Percentiles rank a stretch among this genome's conserved stretches.
These are phyloP conservation scores for Ricordea florida DNA, from an alignment of 92 coral and sea anemone genomes.

Conservation along the genomic window DNA sequence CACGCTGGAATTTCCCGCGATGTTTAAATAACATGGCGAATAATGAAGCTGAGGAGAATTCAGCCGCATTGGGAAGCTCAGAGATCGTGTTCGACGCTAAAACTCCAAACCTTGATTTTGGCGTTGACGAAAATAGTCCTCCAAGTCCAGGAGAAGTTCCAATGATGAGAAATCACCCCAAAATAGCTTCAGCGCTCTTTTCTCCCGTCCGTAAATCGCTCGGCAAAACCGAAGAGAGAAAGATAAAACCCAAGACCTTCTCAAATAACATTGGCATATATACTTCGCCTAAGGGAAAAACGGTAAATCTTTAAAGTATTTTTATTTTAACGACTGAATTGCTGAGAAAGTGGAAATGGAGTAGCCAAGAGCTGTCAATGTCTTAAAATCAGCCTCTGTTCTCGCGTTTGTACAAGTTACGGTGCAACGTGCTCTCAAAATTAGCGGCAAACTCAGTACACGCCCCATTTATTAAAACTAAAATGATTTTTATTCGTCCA, in stretches of 20 bases:
- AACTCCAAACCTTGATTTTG: neutral
- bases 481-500: too few species aligned
- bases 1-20: constrained; percentile 81
- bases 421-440: too few species aligned
- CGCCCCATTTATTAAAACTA: too few species aligned
- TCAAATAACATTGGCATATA: constrained; percentile 59
- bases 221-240: constrained; percentile 44
- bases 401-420: too few species aligned
- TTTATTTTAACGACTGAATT: neutral
- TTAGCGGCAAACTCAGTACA: too few species aligned
- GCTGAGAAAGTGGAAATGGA: too few species aligned
- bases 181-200: constrained; percentile 64
- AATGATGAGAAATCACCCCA: constrained; percentile 90
- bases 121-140: constrained; percentile 70
- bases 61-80: constrained; percentile 3
- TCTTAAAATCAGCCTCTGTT: too few species aligned
- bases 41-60: constrained; percentile 14
- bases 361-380: too few species aligned
- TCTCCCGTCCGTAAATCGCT: constrained; percentile 76
- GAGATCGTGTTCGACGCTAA: neutral
- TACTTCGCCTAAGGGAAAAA: constrained; percentile 17
- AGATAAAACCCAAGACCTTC: constrained; percentile 64
- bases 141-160: constrained; percentile 68
- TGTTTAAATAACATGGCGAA: constrained; percentile 90
- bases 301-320: neutral